Conservation (phyloP, 2,888 invertebrate species). For the Endomychus coccineus region DNA sequence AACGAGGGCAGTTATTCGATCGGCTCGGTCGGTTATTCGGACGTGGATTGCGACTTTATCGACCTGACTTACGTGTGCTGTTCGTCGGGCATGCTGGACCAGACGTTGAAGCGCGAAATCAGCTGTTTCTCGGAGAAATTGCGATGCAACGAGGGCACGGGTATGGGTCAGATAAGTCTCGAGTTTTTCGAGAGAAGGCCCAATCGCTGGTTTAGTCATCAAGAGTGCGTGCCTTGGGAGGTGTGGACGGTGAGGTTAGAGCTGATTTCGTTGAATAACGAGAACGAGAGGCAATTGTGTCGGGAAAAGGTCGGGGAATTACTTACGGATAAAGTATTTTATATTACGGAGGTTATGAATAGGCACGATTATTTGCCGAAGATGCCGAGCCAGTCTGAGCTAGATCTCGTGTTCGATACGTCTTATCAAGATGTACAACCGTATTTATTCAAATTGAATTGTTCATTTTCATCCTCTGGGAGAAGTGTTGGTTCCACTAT, state of each 20-base stretch:
- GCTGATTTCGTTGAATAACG: constrained; percentile 75
- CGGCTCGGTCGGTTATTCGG: constrained; percentile 91
- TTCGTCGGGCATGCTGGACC: constrained; percentile 71
- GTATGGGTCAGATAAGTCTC: constrained; percentile 77
- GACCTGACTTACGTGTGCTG: constrained; percentile 97
- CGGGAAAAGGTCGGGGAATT: constrained; percentile 82
- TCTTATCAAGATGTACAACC: constrained; percentile 91
- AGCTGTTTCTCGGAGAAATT: constrained; percentile 71
- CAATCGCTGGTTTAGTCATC: constrained; percentile 81
- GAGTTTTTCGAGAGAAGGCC: constrained; percentile 93
- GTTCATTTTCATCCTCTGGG: constrained; percentile 64
- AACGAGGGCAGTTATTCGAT: constrained; percentile 92
- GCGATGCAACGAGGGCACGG: constrained; percentile 63
- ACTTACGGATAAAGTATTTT: constrained; percentile 87
- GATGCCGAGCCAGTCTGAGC: constrained; percentile 86
- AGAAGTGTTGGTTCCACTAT: constrained; percentile 82
- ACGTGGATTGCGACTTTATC: constrained; percentile 96
- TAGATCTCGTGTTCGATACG: constrained; percentile 92
- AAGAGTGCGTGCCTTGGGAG: constrained; percentile 96
- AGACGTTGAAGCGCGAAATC: constrained; percentile 66
- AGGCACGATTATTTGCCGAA: constrained; percentile 93
- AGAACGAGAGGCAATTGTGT: constrained; percentile 79
- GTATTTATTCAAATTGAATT: constrained; percentile 89
- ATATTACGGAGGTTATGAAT: constrained; percentile 93
- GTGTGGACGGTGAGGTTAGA: constrained; percentile 95